Evolutionary conservation across 2,888 invertebrate species (phyloP), one percentile per base, ranked within the genome.

Genomic region (Tinea semifulvella): DNA sequence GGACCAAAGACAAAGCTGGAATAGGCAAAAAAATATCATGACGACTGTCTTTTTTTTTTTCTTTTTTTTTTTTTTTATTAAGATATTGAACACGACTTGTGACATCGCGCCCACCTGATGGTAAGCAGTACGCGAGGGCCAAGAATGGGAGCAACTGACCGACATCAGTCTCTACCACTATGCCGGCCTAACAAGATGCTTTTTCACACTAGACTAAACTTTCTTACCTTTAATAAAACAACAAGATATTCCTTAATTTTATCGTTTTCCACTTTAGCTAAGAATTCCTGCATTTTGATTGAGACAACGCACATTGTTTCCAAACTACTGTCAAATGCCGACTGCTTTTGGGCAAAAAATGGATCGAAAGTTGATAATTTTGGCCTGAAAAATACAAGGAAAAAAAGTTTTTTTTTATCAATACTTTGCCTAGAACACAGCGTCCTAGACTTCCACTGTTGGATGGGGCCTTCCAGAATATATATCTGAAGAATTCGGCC

Each of bases 1-100:
- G 0, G 96, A 92, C 98, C 98, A 99, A 8, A 99, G 79, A 58
- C 90, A 88, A 10, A 90, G 61, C 87, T 91, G 66, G 1, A 76
- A 63, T 8, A 46, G 18, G 25, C 42, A 44, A 6, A 26, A 31
- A 26, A 43, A 10, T 52, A 26, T 16, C 48, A 52, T n/a, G n/a
- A n/a, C n/a, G n/a, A n/a, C n/a, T n/a, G n/a, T n/a, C n/a, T n/a
- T n/a, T n/a, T 25, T 7, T 10, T 7, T 6, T 25, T 25, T 25
- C 10, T 7, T 25, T 42, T 49, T 35, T 8, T 44, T 36, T 10
- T 48, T 26, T 14, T 47, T 18, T 18, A 8, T 6, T 6, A 39
- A 14, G 19, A 39, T 16, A n/a, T n/a, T n/a, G n/a, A n/a, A n/a
- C n/a, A n/a, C n/a, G n/a, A n/a, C n/a, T n/a, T n/a, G n/a, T n/a